These are phyloP conservation scores for Characodon lateralis DNA, from an alignment of 2,797 vertebrate species.

Conservation along the genomic window DNA sequence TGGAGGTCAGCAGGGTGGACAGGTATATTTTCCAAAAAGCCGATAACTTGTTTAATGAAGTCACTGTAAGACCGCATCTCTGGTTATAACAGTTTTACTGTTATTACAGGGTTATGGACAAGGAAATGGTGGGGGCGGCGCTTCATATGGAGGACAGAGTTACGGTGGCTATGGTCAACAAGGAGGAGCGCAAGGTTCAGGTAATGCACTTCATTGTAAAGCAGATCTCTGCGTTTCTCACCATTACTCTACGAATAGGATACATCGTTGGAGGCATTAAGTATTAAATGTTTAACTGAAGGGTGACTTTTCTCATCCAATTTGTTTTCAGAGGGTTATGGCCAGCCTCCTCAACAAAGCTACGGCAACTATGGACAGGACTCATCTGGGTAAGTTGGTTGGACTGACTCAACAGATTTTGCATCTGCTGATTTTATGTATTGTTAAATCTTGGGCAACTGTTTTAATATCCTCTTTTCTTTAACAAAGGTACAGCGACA, in stretches of 20 bases:
- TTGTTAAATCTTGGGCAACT: background rate
- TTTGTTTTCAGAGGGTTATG: constrained; percentile 58
- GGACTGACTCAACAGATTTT: background rate
- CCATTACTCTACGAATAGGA: background rate
- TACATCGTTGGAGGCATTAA: background rate
- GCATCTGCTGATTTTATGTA: background rate
- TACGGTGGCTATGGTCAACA: constrained; percentile 76
- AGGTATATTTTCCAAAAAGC: constrained; percentile 55
- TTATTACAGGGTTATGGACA: constrained; percentile 74
- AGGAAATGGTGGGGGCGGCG: constrained; percentile 68
- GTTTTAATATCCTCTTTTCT: background rate
- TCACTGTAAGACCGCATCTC: fast-evolving
- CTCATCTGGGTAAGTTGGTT: constrained; percentile 70
- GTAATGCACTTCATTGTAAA: constrained; percentile 1
- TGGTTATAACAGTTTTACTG: background rate
- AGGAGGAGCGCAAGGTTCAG: constrained; percentile 47
- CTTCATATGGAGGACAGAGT: constrained; percentile 69
- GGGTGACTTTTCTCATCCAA: background rate
- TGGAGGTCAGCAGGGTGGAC: constrained; percentile 70
- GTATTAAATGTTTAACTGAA: background rate
- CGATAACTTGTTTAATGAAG: fast-evolving
- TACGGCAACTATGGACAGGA: constrained; percentile 74
- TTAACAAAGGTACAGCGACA: constrained; percentile 73
- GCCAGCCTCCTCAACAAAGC: constrained; percentile 67
- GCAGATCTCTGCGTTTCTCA: background rate